These are phyloP conservation scores for Miniopterus natalensis DNA, from an alignment of 2,113 vertebrate genomes.

Conservation along the genomic window DNA sequence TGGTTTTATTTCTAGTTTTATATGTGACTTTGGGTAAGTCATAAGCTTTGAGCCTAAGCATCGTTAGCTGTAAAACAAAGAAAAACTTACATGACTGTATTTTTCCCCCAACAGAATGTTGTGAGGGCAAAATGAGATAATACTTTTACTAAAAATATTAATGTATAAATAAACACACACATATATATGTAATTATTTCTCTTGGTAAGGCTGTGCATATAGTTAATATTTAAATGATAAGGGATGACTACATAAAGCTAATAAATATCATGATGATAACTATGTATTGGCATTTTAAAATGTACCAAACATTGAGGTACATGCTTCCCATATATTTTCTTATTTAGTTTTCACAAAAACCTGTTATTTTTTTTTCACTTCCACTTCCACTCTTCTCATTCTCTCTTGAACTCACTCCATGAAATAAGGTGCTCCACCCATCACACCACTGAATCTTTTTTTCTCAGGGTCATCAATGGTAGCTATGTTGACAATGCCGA, in stretches of 20 bases:
- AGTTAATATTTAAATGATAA: conserved; percentile 21
- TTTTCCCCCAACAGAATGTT: neutral
- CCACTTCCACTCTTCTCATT: neutral
- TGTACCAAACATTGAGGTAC: neutral
- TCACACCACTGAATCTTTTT: neutral
- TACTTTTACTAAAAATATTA: neutral
- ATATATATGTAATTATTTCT: neutral
- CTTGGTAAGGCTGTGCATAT: neutral
- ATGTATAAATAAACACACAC: neutral
- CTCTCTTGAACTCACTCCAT: neutral
- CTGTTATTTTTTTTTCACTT: neutral
- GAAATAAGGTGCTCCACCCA: neutral
- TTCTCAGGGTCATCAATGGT: neutral
- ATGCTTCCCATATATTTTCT: neutral
- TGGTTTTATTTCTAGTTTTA: conserved; percentile 47
- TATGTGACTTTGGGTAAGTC: neutral
- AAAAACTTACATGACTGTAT: neutral
- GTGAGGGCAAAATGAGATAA: conserved; percentile 8
- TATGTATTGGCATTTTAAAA: neutral
- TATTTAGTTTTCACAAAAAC: conserved; percentile 32
- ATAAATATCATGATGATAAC: neutral
- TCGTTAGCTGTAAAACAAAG: neutral
- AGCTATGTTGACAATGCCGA: neutral
- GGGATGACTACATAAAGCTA: neutral
- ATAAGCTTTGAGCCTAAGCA: neutral